Evolutionary conservation across 2,113 vertebrate genomes (phyloP).

Genomic region (Heterotis niloticus): DNA sequence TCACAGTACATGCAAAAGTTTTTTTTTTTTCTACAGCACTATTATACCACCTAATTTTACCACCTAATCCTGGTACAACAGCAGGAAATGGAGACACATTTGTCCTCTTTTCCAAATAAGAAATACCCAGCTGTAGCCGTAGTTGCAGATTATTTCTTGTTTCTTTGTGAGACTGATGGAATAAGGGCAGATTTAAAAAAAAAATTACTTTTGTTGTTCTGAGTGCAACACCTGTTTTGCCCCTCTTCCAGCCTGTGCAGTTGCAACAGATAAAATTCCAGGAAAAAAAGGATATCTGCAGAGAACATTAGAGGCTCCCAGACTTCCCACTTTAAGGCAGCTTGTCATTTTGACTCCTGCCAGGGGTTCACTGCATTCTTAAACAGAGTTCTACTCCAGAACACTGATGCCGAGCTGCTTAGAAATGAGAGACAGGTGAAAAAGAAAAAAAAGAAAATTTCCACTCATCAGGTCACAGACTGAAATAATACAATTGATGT

Average conservation of each 20-base stretch:
- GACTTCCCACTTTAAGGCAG: neutral
- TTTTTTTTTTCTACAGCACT: neutral
- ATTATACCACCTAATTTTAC: conserved; percentile 13
- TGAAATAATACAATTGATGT: neutral
- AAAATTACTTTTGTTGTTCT: neutral
- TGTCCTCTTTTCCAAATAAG: neutral
- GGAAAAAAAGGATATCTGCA: neutral
- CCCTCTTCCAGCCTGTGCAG: neutral
- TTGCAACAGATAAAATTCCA: conserved; percentile 5
- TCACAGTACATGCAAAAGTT: neutral
- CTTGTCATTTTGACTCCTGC: neutral
- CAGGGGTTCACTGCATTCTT: neutral
- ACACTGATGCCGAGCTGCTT: neutral
- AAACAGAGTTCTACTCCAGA: neutral
- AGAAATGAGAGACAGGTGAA: neutral
- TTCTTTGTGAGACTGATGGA: conserved; percentile 1
- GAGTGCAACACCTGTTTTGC: neutral
- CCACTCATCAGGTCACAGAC: neutral
- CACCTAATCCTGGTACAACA: neutral
- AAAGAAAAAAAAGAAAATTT: neutral
- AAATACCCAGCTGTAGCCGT: conserved; percentile 2
- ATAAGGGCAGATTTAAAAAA: conserved; percentile 7
- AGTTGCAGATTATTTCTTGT: conserved; percentile 15
- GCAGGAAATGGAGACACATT: neutral
- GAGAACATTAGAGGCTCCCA: neutral